Conservation (phyloP, 92 coral and sea anemone genomes). For the Phenganax subtilis region DNA sequence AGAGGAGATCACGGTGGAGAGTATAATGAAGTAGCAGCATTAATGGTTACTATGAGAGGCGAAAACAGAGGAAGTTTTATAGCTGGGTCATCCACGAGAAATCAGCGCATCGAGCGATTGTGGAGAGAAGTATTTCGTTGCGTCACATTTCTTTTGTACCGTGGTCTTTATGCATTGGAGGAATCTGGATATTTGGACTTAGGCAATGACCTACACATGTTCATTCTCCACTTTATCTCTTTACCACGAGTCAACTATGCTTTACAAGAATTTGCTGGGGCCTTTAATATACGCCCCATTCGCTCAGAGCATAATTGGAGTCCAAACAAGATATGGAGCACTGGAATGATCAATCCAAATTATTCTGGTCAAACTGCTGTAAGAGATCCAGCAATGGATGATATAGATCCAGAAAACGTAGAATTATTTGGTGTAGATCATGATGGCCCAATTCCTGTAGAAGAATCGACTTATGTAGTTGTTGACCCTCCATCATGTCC, state of each 20-base stretch:
- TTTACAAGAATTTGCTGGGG: conserved; percentile 45
- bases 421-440: conserved; percentile 10
- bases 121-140: conserved; percentile 49
- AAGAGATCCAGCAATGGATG: conserved; percentile 28
- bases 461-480: background rate
- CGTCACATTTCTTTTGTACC: conserved; percentile 47
- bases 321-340: conserved; percentile 54
- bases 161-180: conserved; percentile 53
- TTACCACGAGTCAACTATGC: conserved; percentile 49
- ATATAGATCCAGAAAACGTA: conserved; percentile 44
- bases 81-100: conserved; percentile 51
- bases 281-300: conserved; percentile 55
- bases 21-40: conserved; percentile 47
- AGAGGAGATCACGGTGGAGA: conserved; percentile 44
- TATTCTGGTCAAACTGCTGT: conserved; percentile 16
- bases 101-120: conserved; percentile 52
- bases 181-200: conserved; percentile 50
- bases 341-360: conserved; percentile 41
- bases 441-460: conserved; percentile 21
- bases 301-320: conserved; percentile 59
- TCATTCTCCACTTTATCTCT: conserved; percentile 52
- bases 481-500: conserved; percentile 32
- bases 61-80: conserved; percentile 56
- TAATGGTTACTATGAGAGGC: conserved; percentile 41
- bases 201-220: conserved; percentile 45